phyloP scores from a whole-genome alignment of 2,797 vertebrate genomes.

The Pangasius krempfi region DNA sequence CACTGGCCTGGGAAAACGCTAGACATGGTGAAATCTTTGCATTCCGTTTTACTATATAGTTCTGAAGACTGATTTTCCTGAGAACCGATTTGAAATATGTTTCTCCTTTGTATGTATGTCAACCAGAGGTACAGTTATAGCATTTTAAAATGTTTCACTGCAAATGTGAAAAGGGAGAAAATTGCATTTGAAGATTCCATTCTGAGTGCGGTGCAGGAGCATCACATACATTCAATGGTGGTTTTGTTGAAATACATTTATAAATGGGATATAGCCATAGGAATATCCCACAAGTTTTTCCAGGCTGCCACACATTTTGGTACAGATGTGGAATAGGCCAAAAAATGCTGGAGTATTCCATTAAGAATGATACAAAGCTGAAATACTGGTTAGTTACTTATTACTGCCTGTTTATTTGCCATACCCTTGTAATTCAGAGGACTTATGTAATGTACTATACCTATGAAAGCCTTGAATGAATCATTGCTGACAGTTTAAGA shows the following conservation, averaged over 20 bases:
- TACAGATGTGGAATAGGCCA: not conserved
- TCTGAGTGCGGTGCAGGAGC: not conserved
- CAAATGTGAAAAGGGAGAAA: not conserved
- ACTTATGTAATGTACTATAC: not conserved
- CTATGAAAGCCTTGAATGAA: slow-evolving; percentile 6
- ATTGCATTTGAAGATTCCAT: not conserved
- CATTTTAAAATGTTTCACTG: not conserved
- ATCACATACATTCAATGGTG: not conserved
- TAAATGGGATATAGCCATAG: not conserved
- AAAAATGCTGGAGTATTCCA: not conserved
- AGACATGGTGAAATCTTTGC: not conserved
- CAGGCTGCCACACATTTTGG: not conserved
- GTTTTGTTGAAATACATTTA: not conserved
- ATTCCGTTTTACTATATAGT: not conserved
- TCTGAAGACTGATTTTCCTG: not conserved
- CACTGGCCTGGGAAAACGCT: not conserved
- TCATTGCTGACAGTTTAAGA: slow-evolving; percentile 8
- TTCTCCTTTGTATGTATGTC: not conserved
- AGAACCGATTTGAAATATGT: not conserved
- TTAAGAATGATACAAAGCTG: not conserved
- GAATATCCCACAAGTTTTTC: not conserved
- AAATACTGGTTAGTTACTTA: not conserved
- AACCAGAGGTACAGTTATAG: no score
- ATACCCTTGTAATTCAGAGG: not conserved
- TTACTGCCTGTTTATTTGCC: not conserved